Percentiles rank a stretch among this genome's conserved stretches.
phyloP scores from a whole-genome alignment of 2,797 vertebrate species.

The Heterohyrax brucei region DNA sequence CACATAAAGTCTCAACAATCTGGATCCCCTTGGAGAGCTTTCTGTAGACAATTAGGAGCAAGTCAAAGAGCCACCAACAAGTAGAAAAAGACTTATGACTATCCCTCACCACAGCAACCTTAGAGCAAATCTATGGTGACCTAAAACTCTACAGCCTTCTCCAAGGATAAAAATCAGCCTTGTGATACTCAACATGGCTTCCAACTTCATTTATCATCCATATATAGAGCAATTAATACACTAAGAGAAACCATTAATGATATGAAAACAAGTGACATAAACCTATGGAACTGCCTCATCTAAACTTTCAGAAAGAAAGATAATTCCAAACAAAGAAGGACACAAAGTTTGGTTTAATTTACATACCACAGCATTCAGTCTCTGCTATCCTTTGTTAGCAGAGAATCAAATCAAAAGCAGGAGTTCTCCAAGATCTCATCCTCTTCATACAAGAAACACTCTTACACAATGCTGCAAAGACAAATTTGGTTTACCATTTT shows the following conservation, averaged over 20 bases:
- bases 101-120: background rate
- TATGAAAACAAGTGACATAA: slow-evolving; percentile 39
- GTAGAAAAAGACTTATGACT: background rate
- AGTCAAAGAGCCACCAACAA: slow-evolving; percentile 30
- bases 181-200: background rate
- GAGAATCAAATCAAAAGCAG: slow-evolving; percentile 55
- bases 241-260: slow-evolving; percentile 17
- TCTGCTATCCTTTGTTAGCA: background rate
- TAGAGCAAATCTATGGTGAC: background rate
- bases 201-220: background rate
- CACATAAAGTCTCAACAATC: background rate
- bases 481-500: background rate
- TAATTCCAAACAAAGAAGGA: slow-evolving; percentile 48
- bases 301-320: slow-evolving; percentile 7
- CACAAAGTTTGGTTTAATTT: slow-evolving; percentile 10
- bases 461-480: background rate
- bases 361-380: background rate
- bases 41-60: background rate
- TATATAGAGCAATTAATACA: background rate
- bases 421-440: background rate
- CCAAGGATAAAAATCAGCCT: background rate
- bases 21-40: background rate
- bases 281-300: background rate
- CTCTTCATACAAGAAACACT: slow-evolving; percentile 51
- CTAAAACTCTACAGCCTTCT: background rate